Base-by-base conservation (phyloP, 2,888 invertebrate species). In the Odontomyia ornata region DNA sequence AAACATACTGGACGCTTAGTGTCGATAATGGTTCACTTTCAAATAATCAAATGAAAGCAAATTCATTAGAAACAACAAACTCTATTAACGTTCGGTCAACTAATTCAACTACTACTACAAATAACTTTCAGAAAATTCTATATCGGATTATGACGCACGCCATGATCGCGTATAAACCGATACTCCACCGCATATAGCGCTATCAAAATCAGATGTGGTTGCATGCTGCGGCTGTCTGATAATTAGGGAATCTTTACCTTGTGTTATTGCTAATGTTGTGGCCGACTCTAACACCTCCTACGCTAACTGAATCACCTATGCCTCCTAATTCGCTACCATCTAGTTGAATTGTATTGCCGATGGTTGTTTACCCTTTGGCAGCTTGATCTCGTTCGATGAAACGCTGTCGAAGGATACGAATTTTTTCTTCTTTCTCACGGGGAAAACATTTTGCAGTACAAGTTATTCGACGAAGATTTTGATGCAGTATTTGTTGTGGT, bases 351-450 rank as follows among this genome's bases (percentile, higher is more conserved):
- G 76, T 30, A 43, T 73, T 56, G 7, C 75, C 77, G 65, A 78
- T 73, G 84, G 57, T 67, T 75, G 77, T 79, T 81, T 85, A 85
- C 86, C 92, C 83, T 77, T 88, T 88, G 52, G 90, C 89, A 77
- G 91, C 89, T 77, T 91, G 89, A 82, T 95, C 95, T 72, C 93
- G 91, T 85, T 96, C 95, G 73, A 92, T 91, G 80, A 96, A 88
- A 83, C 93, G 92, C 85, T 93, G 93, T 84, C 95, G 93, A 82
- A 95, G 89, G 81, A 92, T 89, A 80, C 93, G 92, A 80, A 96
- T 95, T 84, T 94, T 93, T 84, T 96, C 96, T 88, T 96, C 96
- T 89, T 96, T 96, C 95, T n/a, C n/a, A n/a, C n/a, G n/a, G n/a
- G n/a, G n/a, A n/a, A n/a, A n/a, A n/a, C n/a, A n/a, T n/a, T n/a